Percentiles rank a stretch among this genome's conserved stretches.
These are phyloP conservation scores for Mesitornis unicolor DNA, from an alignment of 2,113 vertebrate species.

Conservation along the genomic window DNA sequence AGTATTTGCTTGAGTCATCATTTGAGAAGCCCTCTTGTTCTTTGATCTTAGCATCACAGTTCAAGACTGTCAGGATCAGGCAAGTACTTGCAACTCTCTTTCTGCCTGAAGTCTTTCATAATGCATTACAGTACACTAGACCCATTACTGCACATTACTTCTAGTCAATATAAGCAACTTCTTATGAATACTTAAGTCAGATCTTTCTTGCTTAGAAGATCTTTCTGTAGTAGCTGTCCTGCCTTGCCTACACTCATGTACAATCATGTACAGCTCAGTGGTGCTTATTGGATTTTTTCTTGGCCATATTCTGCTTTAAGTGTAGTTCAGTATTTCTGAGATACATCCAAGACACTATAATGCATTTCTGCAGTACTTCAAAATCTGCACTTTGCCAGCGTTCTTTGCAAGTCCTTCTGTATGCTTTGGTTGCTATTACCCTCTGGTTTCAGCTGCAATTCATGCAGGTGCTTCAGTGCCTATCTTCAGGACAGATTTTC, in stretches of 20 bases:
- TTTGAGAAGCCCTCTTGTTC: not conserved
- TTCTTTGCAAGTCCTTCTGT: not conserved
- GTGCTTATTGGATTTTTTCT: not conserved
- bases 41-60: not conserved
- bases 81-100: not conserved
- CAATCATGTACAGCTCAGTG: rapidly evolving
- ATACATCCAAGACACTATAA: not conserved
- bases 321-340: not conserved
- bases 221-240: not conserved
- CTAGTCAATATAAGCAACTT: not conserved
- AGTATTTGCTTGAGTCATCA: not conserved
- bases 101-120: not conserved
- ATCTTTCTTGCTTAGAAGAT: not conserved
- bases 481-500: not conserved
- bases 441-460: not conserved
- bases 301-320: not conserved
- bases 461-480: not conserved
- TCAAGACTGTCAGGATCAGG: not conserved
- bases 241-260: not conserved
- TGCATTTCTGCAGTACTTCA: not conserved
- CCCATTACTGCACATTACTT: not conserved
- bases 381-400: not conserved
- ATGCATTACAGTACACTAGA: not conserved
- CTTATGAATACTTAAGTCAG: not conserved
- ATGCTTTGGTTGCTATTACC: rapidly evolving